Conservation (phyloP, 30 jellyfish, hydroid and myxozoan genomes). For the Morbakka virulenta region DNA sequence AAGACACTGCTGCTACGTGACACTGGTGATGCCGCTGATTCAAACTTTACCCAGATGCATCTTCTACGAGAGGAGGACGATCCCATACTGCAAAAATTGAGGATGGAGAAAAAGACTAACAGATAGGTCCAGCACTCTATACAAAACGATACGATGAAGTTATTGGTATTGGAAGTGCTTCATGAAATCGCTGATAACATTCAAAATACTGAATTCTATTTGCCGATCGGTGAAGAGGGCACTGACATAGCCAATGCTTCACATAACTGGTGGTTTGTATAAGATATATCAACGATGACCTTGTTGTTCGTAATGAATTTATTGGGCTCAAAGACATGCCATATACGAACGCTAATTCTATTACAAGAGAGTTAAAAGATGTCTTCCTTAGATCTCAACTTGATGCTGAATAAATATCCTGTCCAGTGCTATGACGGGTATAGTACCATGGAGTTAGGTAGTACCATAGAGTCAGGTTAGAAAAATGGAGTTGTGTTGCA, state of each 20-base stretch:
- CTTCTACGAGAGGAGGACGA: no score
- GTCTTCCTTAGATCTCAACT: background rate
- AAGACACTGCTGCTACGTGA: background rate
- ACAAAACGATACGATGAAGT: background rate
- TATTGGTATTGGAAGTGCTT: background rate
- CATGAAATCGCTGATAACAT: background rate
- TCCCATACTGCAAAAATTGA: no score
- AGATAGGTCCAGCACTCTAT: background rate
- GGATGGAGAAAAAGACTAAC: no score
- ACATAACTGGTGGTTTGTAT: background rate
- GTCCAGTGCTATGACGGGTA: background rate
- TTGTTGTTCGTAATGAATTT: background rate
- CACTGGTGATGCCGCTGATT: background rate
- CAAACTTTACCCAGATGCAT: background rate
- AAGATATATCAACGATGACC: background rate
- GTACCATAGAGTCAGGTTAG: background rate
- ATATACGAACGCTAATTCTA: background rate
- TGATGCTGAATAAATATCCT: background rate
- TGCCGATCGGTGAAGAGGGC: background rate
- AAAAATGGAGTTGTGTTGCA: background rate
- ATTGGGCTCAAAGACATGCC: background rate
- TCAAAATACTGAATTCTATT: background rate
- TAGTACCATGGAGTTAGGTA: no score
- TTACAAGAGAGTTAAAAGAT: background rate
- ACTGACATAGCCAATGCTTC: background rate